Percentiles rank a stretch among this genome's conserved stretches.
These are phyloP conservation scores for Sycophila texana DNA, from an alignment of 2,888 invertebrate genomes.

Conservation along the genomic window DNA sequence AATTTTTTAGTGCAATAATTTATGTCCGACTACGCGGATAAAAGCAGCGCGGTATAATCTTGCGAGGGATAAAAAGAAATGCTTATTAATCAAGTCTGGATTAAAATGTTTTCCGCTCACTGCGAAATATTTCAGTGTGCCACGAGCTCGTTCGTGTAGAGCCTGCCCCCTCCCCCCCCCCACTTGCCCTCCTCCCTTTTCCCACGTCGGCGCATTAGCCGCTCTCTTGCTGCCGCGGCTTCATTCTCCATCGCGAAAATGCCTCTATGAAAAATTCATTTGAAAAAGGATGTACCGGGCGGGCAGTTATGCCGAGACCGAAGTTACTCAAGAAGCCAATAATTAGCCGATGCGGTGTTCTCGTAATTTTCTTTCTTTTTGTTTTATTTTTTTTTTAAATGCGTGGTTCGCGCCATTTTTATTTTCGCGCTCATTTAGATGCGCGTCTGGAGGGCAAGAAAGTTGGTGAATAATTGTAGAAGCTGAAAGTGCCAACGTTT, in stretches of 20 bases:
- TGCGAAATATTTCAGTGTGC: not conserved
- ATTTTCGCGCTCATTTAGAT: too few species aligned
- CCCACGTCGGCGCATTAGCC: not conserved
- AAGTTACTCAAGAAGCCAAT: too few species aligned
- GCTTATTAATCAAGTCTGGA: conserved; percentile 12
- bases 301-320: too few species aligned
- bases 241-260: not conserved
- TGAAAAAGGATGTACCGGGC: not conserved
- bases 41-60: not conserved
- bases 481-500: too few species aligned
- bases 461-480: too few species aligned
- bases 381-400: too few species aligned
- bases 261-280: conserved; percentile 7
- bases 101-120: conserved; percentile 6
- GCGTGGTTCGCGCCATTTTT: too few species aligned
- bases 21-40: not conserved
- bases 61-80: not conserved
- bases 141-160: too few species aligned
- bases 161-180: too few species aligned
- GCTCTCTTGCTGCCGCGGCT: not conserved
- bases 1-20: not conserved
- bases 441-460: too few species aligned
- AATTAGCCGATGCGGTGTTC: not conserved
- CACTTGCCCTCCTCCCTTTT: not conserved
- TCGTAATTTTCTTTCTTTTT: not conserved